Conservation (phyloP, 2,113 vertebrate species). For the Podocnemis expansa region DNA sequence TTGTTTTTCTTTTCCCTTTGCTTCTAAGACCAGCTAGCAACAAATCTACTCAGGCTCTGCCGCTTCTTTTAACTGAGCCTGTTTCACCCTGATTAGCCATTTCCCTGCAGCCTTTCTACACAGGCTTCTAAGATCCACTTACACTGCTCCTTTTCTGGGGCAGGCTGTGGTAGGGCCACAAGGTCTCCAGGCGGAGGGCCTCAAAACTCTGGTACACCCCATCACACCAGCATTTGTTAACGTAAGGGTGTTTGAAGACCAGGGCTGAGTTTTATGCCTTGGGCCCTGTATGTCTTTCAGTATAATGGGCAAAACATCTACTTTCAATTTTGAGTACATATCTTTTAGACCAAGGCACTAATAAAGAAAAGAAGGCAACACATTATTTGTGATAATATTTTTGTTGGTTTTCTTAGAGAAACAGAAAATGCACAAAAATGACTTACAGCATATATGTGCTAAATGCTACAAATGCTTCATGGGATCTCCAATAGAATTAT, state of each 20-base stretch:
- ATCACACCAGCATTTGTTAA: not conserved
- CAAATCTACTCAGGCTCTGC: not conserved
- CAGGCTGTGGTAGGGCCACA: not conserved
- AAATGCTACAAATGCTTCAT: not conserved
- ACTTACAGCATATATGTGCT: not conserved
- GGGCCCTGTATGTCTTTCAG: not conserved
- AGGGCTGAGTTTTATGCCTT: not conserved
- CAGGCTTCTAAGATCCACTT: not conserved
- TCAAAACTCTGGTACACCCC: not conserved
- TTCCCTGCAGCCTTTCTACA: not conserved
- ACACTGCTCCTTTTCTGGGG: not conserved
- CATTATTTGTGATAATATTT: not conserved
- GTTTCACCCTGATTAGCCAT: not conserved
- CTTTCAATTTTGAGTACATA: not conserved
- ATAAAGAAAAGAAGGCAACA: not conserved
- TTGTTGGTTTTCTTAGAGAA: not conserved
- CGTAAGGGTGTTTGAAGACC: conserved; percentile 16
- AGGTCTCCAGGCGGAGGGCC: not conserved
- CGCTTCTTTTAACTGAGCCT: not conserved
- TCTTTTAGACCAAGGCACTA: not conserved
- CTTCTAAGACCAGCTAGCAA: not conserved
- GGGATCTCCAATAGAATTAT: not conserved
- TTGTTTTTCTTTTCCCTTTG: not conserved
- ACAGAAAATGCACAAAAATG: not conserved
- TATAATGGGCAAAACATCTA: not conserved